Evolutionary conservation across 2,797 vertebrate genomes (phyloP).

Genomic region (Callimico goeldii): DNA sequence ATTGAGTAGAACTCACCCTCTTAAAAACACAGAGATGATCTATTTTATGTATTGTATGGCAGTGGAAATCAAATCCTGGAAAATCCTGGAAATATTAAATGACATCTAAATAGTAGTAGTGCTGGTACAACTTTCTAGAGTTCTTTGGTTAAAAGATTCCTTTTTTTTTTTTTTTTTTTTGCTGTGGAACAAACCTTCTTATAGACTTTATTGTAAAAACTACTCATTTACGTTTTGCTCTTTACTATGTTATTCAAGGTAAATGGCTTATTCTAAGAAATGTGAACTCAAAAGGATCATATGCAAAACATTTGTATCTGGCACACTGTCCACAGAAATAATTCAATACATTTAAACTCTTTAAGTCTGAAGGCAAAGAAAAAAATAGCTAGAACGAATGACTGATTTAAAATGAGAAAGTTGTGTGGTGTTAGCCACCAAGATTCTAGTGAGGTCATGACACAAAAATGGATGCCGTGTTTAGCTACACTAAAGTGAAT

Average conservation of each 20-base stretch:
- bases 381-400: background rate
- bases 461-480: constrained; percentile 24
- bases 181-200: background rate
- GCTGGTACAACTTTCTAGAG: background rate
- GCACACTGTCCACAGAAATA: constrained; percentile 5
- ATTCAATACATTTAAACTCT: constrained; percentile 57
- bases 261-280: constrained; percentile 57
- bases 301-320: constrained; percentile 56
- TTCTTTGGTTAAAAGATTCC: background rate
- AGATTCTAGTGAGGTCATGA: constrained; percentile 39
- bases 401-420: constrained; percentile 41
- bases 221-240: background rate
- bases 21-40: background rate
- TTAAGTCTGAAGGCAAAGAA: constrained; percentile 37
- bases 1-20: background rate
- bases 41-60: background rate
- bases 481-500: constrained; percentile 19
- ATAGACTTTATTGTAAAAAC: constrained; percentile 51
- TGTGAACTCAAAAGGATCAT: constrained; percentile 58
- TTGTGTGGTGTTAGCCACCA: background rate
- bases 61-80: background rate
- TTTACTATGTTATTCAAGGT: constrained; percentile 46
- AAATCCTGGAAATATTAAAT: background rate
- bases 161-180: background rate
- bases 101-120: background rate